A percentile compares a stretch with the other conserved stretches of the same genome.
Conservation (phyloP, 2,888 invertebrate species). For the Melieria omissa region DNA sequence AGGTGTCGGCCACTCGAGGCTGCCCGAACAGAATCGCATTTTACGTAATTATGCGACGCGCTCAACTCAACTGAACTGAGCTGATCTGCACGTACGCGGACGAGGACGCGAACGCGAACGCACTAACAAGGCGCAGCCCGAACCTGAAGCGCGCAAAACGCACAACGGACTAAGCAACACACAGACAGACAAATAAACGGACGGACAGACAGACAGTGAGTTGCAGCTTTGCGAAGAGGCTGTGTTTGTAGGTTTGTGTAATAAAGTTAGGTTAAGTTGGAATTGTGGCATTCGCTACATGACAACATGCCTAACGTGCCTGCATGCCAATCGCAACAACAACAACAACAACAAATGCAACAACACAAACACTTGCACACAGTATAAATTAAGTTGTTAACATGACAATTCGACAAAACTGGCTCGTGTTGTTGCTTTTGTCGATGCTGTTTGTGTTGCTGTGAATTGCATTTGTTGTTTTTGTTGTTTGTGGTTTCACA, state of each 20-base stretch:
- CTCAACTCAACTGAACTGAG: conserved; percentile 36
- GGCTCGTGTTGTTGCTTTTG: conserved; percentile 34
- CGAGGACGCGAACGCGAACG: conserved; percentile 26
- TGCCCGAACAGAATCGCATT: neutral
- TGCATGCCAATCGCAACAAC: too few relatives aligned
- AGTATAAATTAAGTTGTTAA: conserved; percentile 65
- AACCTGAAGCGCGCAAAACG: too few relatives aligned
- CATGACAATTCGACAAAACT: conserved; percentile 64
- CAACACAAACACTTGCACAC: neutral
- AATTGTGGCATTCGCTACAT: conserved; percentile 6
- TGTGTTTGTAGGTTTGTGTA: neutral
- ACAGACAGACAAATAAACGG: conserved; percentile 26
- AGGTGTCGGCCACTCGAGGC: too few relatives aligned
- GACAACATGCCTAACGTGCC: conserved; percentile 51
- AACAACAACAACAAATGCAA: too few relatives aligned
- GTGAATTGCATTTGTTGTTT: neutral
- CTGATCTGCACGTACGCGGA: too few relatives aligned
- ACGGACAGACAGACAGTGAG: conserved; percentile 29
- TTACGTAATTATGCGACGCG: conserved; percentile 49
- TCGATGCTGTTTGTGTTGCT: conserved; percentile 22
- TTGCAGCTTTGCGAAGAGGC: neutral
- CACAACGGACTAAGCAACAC: neutral
- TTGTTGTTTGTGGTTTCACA: neutral
- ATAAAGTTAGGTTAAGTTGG: neutral
- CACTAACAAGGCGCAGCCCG: conserved; percentile 7